phyloP scores from a whole-genome alignment of 2,888 invertebrate genomes.

The Drosophila meridiana region DNA sequence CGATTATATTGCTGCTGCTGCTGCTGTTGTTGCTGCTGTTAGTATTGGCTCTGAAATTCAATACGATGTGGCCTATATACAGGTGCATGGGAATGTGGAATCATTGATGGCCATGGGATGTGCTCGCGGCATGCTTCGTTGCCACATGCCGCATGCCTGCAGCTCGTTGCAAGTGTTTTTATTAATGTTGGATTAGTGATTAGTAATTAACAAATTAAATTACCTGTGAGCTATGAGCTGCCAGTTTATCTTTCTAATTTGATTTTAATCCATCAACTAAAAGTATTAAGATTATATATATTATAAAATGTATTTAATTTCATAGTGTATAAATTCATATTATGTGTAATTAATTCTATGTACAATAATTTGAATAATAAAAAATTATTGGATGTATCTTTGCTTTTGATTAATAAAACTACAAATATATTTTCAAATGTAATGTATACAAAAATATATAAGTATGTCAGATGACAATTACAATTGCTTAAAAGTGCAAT shows the following conservation, averaged over 20 bases:
- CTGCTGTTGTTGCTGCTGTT: slow-evolving; percentile 16
- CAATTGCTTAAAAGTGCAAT: no score
- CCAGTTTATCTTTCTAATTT: slow-evolving; percentile 14
- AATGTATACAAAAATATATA: no score
- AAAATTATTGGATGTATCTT: no score
- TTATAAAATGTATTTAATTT: no score
- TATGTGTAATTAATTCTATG: no score
- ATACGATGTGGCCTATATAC: slow-evolving; percentile 54
- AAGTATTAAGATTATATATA: not conserved
- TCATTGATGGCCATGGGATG: slow-evolving; percentile 17
- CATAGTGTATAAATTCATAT: no score
- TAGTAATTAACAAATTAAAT: slow-evolving; percentile 42
- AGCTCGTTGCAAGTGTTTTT: slow-evolving; percentile 28
- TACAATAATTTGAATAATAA: no score
- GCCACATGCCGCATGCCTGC: slow-evolving; percentile 30
- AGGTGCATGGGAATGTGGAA: slow-evolving; percentile 39
- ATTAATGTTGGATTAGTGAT: slow-evolving; percentile 30
- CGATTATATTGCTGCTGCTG: slow-evolving; percentile 25
- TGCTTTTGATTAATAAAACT: no score
- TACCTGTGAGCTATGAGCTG: slow-evolving; percentile 19
- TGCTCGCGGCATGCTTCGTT: slow-evolving; percentile 36
- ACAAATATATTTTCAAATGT: no score
- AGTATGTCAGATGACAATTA: no score
- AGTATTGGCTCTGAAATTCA: slow-evolving; percentile 39
- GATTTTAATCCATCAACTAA: not conserved